Conservation (phyloP, 35 echinoderm and acorn worm genomes). For the Anneissia japonica region DNA sequence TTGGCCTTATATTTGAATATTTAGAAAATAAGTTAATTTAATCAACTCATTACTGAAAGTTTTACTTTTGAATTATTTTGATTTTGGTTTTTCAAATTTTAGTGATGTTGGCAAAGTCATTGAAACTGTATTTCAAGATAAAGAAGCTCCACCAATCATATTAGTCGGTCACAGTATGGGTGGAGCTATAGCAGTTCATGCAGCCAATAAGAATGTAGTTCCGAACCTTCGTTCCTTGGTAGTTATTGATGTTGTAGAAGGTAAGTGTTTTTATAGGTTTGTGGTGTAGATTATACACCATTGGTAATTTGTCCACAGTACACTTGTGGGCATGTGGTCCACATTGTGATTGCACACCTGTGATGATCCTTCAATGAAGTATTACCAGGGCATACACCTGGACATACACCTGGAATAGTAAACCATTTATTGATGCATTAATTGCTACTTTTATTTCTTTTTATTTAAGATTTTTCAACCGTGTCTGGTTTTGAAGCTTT, state of each 20-base stretch:
- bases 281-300: background rate
- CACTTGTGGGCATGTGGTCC: too few species aligned
- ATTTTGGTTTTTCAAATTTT: background rate
- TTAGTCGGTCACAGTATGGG: slow-evolving; percentile 97
- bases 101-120: slow-evolving; percentile 89
- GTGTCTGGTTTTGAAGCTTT: background rate
- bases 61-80: background rate
- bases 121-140: slow-evolving; percentile 34
- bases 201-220: slow-evolving; percentile 56
- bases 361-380: too few species aligned
- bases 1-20: background rate
- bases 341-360: too few species aligned
- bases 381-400: too few species aligned
- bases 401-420: too few species aligned
- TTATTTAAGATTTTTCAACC: background rate
- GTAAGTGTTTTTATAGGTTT: slow-evolving; percentile 20
- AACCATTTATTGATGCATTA: too few species aligned
- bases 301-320: too few species aligned
- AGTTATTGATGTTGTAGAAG: slow-evolving; percentile 97
- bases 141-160: slow-evolving; percentile 64
- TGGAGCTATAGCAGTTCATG: slow-evolving; percentile 86
- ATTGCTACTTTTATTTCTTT: too few species aligned
- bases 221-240: slow-evolving; percentile 61
- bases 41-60: background rate
- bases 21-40: background rate